These are phyloP conservation scores for Euplexia lucipara DNA, from an alignment of 2,888 invertebrate genomes.

Conservation along the genomic window DNA sequence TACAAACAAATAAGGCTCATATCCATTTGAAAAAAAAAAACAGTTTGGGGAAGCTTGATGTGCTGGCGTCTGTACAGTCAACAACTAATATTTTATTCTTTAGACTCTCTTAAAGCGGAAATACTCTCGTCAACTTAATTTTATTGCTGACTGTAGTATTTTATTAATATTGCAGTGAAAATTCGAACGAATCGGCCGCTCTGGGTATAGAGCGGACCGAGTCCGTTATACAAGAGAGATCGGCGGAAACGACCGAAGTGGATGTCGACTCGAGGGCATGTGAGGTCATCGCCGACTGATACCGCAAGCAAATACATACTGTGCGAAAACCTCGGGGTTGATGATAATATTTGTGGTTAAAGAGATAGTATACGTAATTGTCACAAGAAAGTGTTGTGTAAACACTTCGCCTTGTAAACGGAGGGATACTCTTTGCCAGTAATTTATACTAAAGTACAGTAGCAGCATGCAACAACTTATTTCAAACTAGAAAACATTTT, in stretches of 20 bases:
- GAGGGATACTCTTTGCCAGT: too few species aligned
- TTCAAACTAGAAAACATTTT: too few species aligned
- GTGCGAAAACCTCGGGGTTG: neutral
- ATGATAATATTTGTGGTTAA: conserved; percentile 13
- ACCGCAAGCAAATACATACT: conserved; percentile 34
- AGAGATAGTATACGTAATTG: conserved; percentile 50
- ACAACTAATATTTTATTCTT: too few species aligned
- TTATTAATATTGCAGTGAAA: conserved; percentile 72
- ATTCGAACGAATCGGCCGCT: conserved; percentile 73
- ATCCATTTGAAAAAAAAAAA: too few species aligned
- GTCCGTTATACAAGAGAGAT: conserved; percentile 79
- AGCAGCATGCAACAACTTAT: too few species aligned
- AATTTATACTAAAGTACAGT: too few species aligned
- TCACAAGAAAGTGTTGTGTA: neutral
- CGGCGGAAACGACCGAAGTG: conserved; percentile 53
- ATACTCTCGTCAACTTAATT: too few species aligned
- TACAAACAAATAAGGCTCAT: too few species aligned
- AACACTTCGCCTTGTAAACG: neutral
- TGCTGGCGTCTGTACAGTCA: too few species aligned
- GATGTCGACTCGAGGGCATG: conserved; percentile 53
- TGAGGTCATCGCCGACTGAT: conserved; percentile 79
- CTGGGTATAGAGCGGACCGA: conserved; percentile 84
- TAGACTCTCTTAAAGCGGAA: too few species aligned
- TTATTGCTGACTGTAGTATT: too few species aligned
- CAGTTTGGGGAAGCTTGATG: too few species aligned